Evolutionary conservation across 2,113 vertebrate genomes (phyloP), one percentile per base, ranked within the genome.

Genomic region (Ia io): DNA sequence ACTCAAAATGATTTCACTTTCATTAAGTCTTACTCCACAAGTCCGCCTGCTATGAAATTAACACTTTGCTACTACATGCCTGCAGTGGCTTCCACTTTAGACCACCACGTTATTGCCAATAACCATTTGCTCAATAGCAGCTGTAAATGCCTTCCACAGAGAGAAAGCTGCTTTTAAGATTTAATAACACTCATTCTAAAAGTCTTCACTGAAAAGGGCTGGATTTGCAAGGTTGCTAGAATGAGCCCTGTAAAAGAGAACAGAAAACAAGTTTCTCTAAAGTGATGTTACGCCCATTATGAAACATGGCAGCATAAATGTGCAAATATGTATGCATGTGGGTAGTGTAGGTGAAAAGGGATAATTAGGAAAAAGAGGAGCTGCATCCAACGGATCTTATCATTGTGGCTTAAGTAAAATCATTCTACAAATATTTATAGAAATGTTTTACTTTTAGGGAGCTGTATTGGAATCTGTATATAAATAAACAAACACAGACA

Each of bases 21-120:
- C 4, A 82, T 71, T 91, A 80, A 86, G n/a, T 77, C 37, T 94
- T 42, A 70, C 13, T 85, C 30, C 2, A 82, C 20, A 85, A 61
- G 42, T 80, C 91, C 28, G 44, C 87, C 90, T 71, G 78, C 95
- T 96, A 84, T 74, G 79, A 95, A 96, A 95, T 88, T 44, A 96
- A 69, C 53, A 80, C 69, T 88, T 94, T 40, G 73, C 78, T 40
- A 56, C 88, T 67, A 18, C 37, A n/a, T 67, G 20, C 42, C 37
- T 53, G 69, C 20, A 35, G 59, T 80, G 79, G 61, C 74, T 94
- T 82, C 69, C 20, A 12, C 80, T 88, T 93, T 61, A 65, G 32
- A 84, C 76, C 40, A 80, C 28, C n/a, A 44, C 3, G 22, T 79
- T 87, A 78, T 70, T 73, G 51, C 73, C 89, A 80, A 77, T 77